Conservation (phyloP, 2,888 invertebrate species). For the Melolontha melolontha region DNA sequence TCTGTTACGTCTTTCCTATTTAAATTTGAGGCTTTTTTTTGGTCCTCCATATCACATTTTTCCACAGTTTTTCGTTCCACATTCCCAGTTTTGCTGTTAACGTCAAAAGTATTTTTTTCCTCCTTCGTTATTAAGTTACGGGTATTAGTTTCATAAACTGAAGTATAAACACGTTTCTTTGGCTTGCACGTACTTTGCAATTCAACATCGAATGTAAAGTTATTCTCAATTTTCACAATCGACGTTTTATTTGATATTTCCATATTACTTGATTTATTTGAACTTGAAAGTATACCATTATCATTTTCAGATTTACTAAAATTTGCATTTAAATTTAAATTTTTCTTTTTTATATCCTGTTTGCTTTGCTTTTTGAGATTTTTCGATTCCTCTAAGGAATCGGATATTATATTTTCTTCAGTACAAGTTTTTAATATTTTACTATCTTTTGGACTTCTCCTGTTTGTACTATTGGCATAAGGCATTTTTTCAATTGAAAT, state of each 20-base stretch:
- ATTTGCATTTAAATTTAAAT: slow-evolving; percentile 54
- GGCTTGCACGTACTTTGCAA: not conserved
- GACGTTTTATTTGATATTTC: slow-evolving; percentile 12
- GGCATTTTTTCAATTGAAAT: not conserved
- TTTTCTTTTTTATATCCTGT: slow-evolving; percentile 6
- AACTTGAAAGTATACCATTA: slow-evolving; percentile 46
- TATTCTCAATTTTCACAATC: not conserved
- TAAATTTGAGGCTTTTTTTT: slow-evolving; percentile 5
- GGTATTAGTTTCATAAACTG: slow-evolving; percentile 18
- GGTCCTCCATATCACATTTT: slow-evolving; percentile 12
- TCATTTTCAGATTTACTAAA: slow-evolving; percentile 57
- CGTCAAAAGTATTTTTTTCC: not conserved
- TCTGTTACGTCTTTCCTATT: slow-evolving; percentile 2
- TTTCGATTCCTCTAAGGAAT: slow-evolving; percentile 4
- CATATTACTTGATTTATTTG: no score
- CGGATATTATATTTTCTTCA: slow-evolving; percentile 53
- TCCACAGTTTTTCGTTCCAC: not conserved
- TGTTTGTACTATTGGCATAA: not conserved
- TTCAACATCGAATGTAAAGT: not conserved
- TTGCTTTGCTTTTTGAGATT: slow-evolving; percentile 11
- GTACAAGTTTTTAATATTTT: slow-evolving; percentile 62
- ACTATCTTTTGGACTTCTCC: slow-evolving; percentile 11
- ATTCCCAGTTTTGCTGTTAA: no score
- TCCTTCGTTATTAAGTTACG: not conserved
- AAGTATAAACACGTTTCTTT: slow-evolving; percentile 23